Evolutionary conservation across 2,888 invertebrate genomes (phyloP), one percentile per base, ranked within the genome.

Genomic region (Nomada fucata): DNA sequence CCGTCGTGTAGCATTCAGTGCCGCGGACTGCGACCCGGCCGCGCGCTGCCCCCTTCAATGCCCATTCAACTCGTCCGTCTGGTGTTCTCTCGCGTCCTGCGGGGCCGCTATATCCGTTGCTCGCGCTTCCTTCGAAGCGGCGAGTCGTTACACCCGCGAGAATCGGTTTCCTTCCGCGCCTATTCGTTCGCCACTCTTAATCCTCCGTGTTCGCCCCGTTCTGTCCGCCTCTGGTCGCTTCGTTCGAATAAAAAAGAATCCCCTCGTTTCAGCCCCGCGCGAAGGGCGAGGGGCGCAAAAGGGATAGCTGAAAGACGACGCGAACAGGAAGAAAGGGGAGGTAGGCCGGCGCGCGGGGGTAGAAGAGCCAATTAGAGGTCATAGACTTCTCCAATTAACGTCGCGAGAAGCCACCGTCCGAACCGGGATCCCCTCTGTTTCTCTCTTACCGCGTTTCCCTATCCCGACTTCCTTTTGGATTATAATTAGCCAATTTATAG

Each of bases 401-500:
- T 87, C 82, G 83, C 76, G 84, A 86, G 82, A 86, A 81, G 77
- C 78, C 73, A 71, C 61, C 68, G 76, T 79, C 82, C 84, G 75
- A 88, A 84, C 83, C 83, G 72, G 83, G 68, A 72, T 69, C 67
- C 68, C 57, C 71, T 69, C 64, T 47, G 53, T 65, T 59, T 67
- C 75, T 63, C 55, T 59, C 61, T 79, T 68, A 50, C 44, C 65
- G 60, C 36, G 60, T 23, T 81, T 70, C 65, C 74, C 74, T 36
- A 55, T 42, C 69, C 68, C 15, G 26, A 5, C 57, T 63, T 85
- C 86, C 88, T 87, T 89, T 83, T 79, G 90, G 90, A 92, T 92
- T 93, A 93, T 92, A 93, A 93, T 93, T 93, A 93, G 91, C 90
- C 91, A 92, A 93, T 93, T 93, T 92, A 90, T 91, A 91, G 89